A percentile compares a stretch with the other conserved stretches of the same genome.
Conservation (phyloP, 2,797 vertebrate genomes). For the Macropodus opercularis region DNA sequence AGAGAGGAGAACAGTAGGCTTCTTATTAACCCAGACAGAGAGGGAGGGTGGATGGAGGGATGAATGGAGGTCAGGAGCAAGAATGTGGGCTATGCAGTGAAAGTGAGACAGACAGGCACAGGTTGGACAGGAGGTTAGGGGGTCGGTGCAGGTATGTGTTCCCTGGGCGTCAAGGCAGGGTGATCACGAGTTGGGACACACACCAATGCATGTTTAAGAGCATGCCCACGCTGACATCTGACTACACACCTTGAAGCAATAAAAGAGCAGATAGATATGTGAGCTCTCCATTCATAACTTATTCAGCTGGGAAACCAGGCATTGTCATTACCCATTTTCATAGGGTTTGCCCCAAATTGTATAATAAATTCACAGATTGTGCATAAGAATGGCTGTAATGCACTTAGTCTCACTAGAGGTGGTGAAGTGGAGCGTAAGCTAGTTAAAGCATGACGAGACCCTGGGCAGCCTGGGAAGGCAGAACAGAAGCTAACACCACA, state of each 20-base stretch:
- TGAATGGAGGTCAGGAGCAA: conserved; percentile 76
- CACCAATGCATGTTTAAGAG: not conserved
- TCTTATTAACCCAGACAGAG: conserved; percentile 69
- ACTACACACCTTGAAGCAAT: conserved; percentile 33
- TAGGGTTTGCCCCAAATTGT: conserved; percentile 45
- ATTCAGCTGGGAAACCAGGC: conserved; percentile 34
- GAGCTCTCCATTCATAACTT: conserved; percentile 52
- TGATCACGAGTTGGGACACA: conserved; percentile 32
- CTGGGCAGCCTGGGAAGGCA: conserved; percentile 68
- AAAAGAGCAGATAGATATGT: conserved; percentile 22
- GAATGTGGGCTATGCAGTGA: conserved; percentile 77
- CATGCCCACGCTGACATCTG: not conserved
- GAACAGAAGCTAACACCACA: conserved; percentile 70
- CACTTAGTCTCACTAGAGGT: conserved; percentile 21
- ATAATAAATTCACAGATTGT: conserved; percentile 22
- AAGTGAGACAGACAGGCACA: conserved; percentile 38
- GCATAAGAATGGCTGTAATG: conserved; percentile 21
- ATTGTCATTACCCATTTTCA: conserved; percentile 36
- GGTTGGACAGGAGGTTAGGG: conserved; percentile 29
- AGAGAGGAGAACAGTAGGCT: conserved; percentile 67
- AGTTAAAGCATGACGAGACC: conserved; percentile 70
- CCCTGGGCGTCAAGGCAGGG: conserved; percentile 27
- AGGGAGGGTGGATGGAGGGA: conserved; percentile 46
- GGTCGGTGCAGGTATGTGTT: conserved; percentile 68
- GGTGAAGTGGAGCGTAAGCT: conserved; percentile 59